phyloP scores from a whole-genome alignment of 2,888 invertebrate species.

The Eubasilissa splendida region DNA sequence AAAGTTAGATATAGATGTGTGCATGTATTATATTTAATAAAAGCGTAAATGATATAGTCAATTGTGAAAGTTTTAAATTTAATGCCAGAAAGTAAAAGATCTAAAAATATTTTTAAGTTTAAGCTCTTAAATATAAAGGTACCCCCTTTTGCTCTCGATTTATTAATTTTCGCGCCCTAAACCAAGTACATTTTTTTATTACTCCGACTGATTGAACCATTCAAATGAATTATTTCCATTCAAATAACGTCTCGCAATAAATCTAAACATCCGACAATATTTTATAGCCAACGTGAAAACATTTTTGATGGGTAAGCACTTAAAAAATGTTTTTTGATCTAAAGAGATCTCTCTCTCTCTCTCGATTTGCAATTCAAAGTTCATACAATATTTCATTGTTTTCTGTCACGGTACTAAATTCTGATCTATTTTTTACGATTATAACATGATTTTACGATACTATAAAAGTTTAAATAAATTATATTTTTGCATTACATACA shows the following conservation, averaged over 20 bases:
- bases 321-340: conserved; percentile 33
- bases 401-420: conserved; percentile 40
- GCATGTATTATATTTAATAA: too few species aligned
- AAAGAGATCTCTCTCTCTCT: neutral
- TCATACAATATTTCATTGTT: conserved; percentile 30
- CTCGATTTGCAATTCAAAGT: conserved; percentile 46
- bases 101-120: too few species aligned
- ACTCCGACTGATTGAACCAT: conserved; percentile 17
- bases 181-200: neutral
- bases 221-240: conserved; percentile 37
- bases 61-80: too few species aligned
- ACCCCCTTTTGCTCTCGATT: too few species aligned
- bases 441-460: conserved; percentile 46
- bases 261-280: conserved; percentile 31
- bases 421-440: conserved; percentile 45
- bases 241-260: conserved; percentile 32
- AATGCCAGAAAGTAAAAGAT: too few species aligned
- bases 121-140: too few species aligned
- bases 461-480: conserved; percentile 30
- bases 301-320: conserved; percentile 34
- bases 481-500: neutral
- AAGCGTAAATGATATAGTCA: too few species aligned
- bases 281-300: conserved; percentile 25
- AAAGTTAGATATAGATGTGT: too few species aligned
- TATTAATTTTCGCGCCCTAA: neutral